Conservation (phyloP, 2,797 vertebrate genomes). For the Lepus oiostolus region DNA sequence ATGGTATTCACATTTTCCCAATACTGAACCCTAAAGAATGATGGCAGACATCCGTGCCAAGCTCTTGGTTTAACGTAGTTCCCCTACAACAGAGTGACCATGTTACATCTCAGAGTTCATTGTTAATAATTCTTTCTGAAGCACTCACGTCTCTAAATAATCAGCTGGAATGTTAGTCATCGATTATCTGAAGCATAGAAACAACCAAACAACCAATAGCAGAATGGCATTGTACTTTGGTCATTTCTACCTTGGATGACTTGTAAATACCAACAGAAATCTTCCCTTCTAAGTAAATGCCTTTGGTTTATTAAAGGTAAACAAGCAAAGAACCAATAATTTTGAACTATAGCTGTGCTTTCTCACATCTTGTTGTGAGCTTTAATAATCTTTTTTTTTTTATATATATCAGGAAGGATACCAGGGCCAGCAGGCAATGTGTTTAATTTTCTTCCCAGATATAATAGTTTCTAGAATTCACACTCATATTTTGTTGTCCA, state of each 20-base stretch:
- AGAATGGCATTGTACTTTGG: neutral
- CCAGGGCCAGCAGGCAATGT: accelerated
- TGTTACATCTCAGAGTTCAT: neutral
- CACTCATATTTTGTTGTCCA: neutral
- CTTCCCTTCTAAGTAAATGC: neutral
- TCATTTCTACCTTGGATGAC: neutral
- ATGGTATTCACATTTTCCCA: neutral
- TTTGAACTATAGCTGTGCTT: neutral
- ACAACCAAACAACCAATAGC: neutral
- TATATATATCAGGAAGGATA: neutral
- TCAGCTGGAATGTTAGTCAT: neutral
- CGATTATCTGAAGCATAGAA: neutral
- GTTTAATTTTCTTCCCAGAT: neutral
- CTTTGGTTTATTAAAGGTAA: neutral
- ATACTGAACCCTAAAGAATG: neutral
- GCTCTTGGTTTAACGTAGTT: neutral
- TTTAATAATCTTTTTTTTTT: neutral
- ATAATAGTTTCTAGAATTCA: neutral
- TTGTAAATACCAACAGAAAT: neutral
- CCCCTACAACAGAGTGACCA: too few species aligned
- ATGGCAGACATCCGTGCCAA: neutral
- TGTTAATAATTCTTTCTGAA: neutral
- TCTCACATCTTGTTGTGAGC: neutral
- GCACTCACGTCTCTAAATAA: neutral
- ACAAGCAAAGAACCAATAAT: neutral